Base-by-base conservation (phyloP, 1,140 invertebrate genomes). In the Heliconius nattereri region DNA sequence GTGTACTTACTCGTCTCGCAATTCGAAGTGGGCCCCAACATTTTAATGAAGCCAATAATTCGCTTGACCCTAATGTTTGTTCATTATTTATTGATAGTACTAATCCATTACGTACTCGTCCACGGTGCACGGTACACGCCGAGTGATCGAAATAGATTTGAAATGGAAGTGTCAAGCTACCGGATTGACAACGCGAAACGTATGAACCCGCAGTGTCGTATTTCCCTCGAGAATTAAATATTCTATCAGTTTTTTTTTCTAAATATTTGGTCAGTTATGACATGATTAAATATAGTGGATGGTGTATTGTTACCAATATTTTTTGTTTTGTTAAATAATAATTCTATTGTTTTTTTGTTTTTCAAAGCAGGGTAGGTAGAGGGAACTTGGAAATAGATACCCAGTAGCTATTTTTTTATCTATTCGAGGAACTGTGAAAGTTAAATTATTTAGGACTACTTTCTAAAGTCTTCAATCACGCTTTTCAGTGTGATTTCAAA, bases 31-130 rank as follows among this genome's bases (percentile, higher is more conserved):
- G 81, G 71, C 83, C 85, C 87, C 87, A 83, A 88, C 90, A 91
- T 89, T 93, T 93, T 92, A 93, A 92, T 92, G 89, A 90, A 89
- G 86, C 87, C 86, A 91, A 88, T 91, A 85, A 91, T 92, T 88
- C 85, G 86, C 84, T 87, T 88, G 89, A 89, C 89, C 87, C 83
- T 83, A 84, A 84, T 83, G 85, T 84, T 79, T 73, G 32, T 71
- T 88, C 82, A 85, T 93, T 92, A 94, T 92, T 92, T 94, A 94
- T 94, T 92, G 92, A 94, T 90, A 86, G 84, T 87, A 86, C 88
- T 92, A 92, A 94, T 92, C 91, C 91, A 94, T 94, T 93, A 91
- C 81, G 84, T 90, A 85, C 81, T 87, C 85, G 84, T 90, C 84
- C 81, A 88, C 85, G 84, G 86, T 85, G 84, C 81, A 88, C 85